These are phyloP conservation scores for Penaeus monodon DNA, from an alignment of 2,888 invertebrate genomes.

Conservation along the genomic window DNA sequence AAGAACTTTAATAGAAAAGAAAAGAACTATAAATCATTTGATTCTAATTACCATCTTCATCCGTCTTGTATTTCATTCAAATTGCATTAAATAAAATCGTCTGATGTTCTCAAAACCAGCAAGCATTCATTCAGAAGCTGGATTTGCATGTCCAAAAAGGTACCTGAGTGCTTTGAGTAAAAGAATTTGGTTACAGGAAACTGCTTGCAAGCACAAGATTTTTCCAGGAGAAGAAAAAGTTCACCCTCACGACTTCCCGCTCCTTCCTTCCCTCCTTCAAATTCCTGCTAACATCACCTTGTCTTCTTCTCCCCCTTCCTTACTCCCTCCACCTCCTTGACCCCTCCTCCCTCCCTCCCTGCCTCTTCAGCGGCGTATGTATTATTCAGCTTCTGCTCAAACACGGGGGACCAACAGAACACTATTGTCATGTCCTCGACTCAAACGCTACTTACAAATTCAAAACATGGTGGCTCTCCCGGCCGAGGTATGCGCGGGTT, in stretches of 20 bases:
- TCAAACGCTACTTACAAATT: conserved; percentile 40
- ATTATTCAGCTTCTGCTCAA: conserved; percentile 33
- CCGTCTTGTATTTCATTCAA: too few relatives aligned
- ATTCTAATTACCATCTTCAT: too few relatives aligned
- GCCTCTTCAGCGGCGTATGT: conserved; percentile 18
- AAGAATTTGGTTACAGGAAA: too few relatives aligned
- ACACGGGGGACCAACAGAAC: conserved; percentile 15
- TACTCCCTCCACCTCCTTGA: background rate
- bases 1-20: too few relatives aligned
- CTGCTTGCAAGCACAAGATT: too few relatives aligned
- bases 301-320: background rate
- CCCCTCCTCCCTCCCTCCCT: background rate
- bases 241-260: background rate
- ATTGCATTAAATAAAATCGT: too few relatives aligned
- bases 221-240: too few relatives aligned
- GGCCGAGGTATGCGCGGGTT: conserved; percentile 4
- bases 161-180: too few relatives aligned
- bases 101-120: too few relatives aligned
- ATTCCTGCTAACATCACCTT: background rate
- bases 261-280: background rate
- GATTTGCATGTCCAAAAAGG: too few relatives aligned
- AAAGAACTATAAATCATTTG: too few relatives aligned
- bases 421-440: conserved; percentile 21
- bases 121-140: too few relatives aligned
- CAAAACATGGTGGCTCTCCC: conserved; percentile 23